Evolutionary conservation across 2,888 invertebrate genomes (phyloP), one percentile per base, ranked within the genome.

Genomic region (Cepaea hortensis): DNA sequence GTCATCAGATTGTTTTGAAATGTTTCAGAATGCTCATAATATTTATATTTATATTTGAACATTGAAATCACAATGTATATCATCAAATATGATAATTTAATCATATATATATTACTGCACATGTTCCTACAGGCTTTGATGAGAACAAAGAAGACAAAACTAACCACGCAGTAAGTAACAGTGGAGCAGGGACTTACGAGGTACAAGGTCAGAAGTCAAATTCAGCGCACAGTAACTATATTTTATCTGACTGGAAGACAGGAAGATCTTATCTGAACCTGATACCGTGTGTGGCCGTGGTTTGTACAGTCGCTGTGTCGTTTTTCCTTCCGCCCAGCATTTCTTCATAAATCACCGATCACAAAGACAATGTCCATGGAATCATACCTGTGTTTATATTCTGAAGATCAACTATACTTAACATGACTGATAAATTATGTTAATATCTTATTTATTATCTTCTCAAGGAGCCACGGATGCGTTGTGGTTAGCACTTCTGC

Each of bases 171-270:
- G 3, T 65, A 61, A 73, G 62, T 62, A 13, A 62, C 68, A 62
- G n/a, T 13, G 48, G 84, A 68, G n/a, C 76, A 68, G 77, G 77
- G 6, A 84, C 84, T 65, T 84, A 77, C 7, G 50, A 76, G 23
- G 77, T 77, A 6, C 84, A 85, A 73, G 85, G 61, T 48, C 84
- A 84, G 73, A 85, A 61, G 20, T 50, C 61, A 61, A 85, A 85
- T 80, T 85, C 85, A 15, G 85, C 61, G 18, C 72, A 55, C 20
- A 85, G 85, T 23, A 62, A 46, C n/a, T 46, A 85, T 70, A 80
- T 23, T 80, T 62, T 62, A 9, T 48, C 79, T 35, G 46, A 70
- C 48, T 68, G 77, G 68, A 77, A 77, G 50, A 46, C 50, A n/a
- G 7, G 23, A 50, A 70, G 50, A 7, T 68, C 70, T 68, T 79